phyloP scores from a whole-genome alignment of 92 coral and sea anemone genomes.

The Virgularia gustaviana region DNA sequence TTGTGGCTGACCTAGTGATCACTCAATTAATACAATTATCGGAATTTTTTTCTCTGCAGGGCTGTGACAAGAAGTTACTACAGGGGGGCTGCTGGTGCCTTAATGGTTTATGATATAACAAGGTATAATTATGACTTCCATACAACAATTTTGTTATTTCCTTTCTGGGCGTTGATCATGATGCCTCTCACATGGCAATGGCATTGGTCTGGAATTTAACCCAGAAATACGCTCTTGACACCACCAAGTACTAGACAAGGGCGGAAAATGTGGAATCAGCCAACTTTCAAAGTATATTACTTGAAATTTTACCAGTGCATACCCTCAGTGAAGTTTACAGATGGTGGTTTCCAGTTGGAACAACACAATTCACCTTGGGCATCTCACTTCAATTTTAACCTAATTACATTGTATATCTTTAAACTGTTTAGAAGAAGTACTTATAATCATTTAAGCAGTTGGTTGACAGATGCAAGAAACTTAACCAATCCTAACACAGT shows the following conservation, averaged over 20 bases:
- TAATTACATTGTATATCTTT: neutral
- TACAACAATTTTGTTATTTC: neutral
- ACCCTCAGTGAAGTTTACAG: no score
- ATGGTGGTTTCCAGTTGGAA: no score
- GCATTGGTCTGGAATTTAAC: no score
- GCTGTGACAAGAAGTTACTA: constrained; percentile 99
- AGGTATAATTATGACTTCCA: constrained; percentile 49
- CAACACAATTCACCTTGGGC: no score
- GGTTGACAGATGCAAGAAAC: constrained; percentile 99
- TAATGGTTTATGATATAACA: constrained; percentile 98
- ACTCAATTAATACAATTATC: neutral
- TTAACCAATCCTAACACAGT: constrained; percentile 98
- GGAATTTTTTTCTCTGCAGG: constrained; percentile 37
- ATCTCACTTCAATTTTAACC: no score
- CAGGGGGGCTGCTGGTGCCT: constrained; percentile 97
- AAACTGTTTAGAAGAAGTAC: constrained; percentile 81
- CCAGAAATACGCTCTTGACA: no score
- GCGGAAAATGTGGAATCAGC: no score
- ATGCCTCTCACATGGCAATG: no score
- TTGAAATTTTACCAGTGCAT: no score
- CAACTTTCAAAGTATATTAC: no score
- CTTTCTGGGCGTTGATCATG: neutral
- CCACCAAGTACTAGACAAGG: no score
- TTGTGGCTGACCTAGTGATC: neutral
- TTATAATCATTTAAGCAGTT: constrained; percentile 96